These are phyloP conservation scores for Caenorhabditis uteleia DNA, from an alignment of 2,888 invertebrate species.

Conservation along the genomic window DNA sequence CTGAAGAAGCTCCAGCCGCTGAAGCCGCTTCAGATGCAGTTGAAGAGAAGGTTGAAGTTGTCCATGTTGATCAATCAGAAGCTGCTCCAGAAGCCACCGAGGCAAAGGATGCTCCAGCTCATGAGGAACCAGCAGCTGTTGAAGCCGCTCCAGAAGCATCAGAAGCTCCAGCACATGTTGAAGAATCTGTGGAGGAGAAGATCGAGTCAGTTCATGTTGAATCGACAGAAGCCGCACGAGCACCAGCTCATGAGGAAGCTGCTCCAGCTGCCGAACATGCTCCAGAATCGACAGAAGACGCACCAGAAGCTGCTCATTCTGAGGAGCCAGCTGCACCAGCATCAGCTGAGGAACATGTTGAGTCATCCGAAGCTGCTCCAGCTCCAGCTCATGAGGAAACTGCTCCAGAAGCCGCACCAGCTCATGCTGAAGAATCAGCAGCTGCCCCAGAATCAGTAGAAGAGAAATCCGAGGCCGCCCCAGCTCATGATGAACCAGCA, in stretches of 20 bases:
- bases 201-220: background rate
- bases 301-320: background rate
- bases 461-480: background rate
- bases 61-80: slow-evolving; percentile 3
- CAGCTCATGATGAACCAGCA: background rate
- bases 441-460: slow-evolving; percentile 2
- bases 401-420: background rate
- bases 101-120: background rate
- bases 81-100: slow-evolving; percentile 15
- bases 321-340: background rate
- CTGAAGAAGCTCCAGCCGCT: slow-evolving; percentile 1
- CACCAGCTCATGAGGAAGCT: background rate
- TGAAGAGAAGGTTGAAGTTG: slow-evolving; percentile 12
- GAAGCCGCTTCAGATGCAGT: slow-evolving; percentile 3
- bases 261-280: background rate
- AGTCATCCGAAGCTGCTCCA: slow-evolving; percentile 3
- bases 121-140: background rate
- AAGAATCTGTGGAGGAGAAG: background rate
- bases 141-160: background rate
- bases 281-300: background rate
- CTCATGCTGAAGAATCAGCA: background rate
- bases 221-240: background rate
- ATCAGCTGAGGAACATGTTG: background rate
- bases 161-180: slow-evolving; percentile 1
- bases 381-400: background rate